Percentiles rank a stretch among this genome's conserved stretches.
Evolutionary conservation across 2,888 invertebrate species (phyloP).

Genomic region (Unio pictorum): DNA sequence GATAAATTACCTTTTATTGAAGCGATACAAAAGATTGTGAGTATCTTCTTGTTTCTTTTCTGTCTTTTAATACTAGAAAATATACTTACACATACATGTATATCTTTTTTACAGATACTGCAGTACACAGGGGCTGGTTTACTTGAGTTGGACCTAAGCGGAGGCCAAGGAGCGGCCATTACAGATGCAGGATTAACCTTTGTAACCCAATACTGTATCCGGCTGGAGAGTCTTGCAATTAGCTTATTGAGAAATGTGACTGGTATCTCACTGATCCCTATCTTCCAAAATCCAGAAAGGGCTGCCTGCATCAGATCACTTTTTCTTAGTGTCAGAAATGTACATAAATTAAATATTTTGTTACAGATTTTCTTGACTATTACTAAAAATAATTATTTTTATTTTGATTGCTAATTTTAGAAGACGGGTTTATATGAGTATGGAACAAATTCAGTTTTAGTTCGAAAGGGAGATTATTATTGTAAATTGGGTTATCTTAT

Average conservation of each 20-base stretch:
- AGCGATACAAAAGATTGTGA: too few relatives aligned
- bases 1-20: too few relatives aligned
- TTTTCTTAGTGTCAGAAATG: conserved; percentile 53
- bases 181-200: conserved; percentile 59
- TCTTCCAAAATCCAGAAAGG: conserved; percentile 47
- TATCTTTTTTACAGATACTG: conserved; percentile 46
- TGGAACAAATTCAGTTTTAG: too few relatives aligned
- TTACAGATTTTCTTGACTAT: too few relatives aligned
- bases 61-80: not conserved
- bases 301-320: conserved; percentile 48
- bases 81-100: not conserved
- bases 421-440: too few relatives aligned
- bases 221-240: conserved; percentile 51
- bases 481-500: too few relatives aligned
- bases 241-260: conserved; percentile 52
- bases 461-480: too few relatives aligned
- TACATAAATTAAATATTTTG: conserved; percentile 19
- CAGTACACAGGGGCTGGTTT: conserved; percentile 51
- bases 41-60: too few relatives aligned
- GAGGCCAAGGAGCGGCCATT: conserved; percentile 42
- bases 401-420: too few relatives aligned
- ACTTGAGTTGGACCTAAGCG: conserved; percentile 58
- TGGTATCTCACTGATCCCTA: conserved; percentile 46
- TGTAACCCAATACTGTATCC: conserved; percentile 51
- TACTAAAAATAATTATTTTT: too few relatives aligned